Base-by-base conservation (phyloP, 1,140 invertebrate species). In the Oppia nitens region DNA sequence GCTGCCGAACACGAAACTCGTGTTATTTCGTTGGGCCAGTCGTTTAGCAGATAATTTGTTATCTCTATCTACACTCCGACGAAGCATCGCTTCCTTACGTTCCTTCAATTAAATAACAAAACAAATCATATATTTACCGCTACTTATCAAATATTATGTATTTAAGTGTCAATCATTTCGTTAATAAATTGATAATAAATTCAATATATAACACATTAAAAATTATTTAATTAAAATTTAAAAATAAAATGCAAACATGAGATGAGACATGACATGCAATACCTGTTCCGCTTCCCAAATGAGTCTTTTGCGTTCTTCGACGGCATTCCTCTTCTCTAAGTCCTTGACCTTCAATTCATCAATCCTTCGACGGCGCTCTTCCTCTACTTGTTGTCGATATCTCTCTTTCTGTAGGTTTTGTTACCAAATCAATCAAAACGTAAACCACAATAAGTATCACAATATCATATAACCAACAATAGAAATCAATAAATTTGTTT, bases 301-400 rank as follows among this genome's bases (percentile, higher is more conserved):
- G 67, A 82, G 78, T 57, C 81, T 79, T 73, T 89, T 89, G 63
- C 86, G 78, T 72, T 89, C 86, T 72, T 88, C 87, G 29, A 89
- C 87, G 75, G 85, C 79, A 52, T 74, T 72, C 49, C 83, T 76
- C 67, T 84, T 79, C 66, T 85, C 83, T 65, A 77, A 78, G 71
- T 91, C 87, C 60, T 80, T 79, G 54, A 75, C 70, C 63, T 83
- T 77, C 68, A 87, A 78, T 66, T 89, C 86, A 59, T 87, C 85
- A 68, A 87, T 81, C 61, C 85, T 76, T 64, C 77, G 76, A 62
- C 83, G 76, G 50, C 86, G 74, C 70, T 89, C 85, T 65, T 85
- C 83, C 70, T 91, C 86, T 67, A 86, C 81, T 71, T 87, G 84
- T 75, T 88, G 85, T 32, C 86, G 79, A 73, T 86, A 87, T 64